These are phyloP conservation scores for Apaloderma vittatum DNA, from an alignment of 2,113 vertebrate genomes.

Conservation along the genomic window DNA sequence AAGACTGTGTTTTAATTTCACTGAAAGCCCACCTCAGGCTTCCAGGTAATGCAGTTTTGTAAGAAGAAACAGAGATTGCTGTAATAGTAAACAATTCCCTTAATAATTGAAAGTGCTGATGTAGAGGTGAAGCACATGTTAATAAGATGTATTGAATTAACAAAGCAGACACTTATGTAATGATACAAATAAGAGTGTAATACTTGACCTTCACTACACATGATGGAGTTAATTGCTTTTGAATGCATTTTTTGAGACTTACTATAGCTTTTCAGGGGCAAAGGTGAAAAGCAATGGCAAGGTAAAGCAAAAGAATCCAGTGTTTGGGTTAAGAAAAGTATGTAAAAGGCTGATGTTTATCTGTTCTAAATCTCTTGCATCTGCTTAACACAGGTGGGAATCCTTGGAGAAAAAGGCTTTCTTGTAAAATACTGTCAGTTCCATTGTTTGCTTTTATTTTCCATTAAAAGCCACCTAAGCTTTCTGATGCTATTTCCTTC, in stretches of 20 bases:
- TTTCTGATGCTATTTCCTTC: not conserved
- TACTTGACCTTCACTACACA: not conserved
- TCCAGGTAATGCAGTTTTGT: not conserved
- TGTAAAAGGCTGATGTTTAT: not conserved
- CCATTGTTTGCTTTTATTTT: not conserved
- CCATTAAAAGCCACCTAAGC: not conserved
- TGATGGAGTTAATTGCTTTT: not conserved
- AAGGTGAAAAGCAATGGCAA: slow-evolving; percentile 27
- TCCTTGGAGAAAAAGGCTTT: not conserved
- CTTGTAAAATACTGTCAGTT: not conserved
- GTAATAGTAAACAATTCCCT: not conserved
- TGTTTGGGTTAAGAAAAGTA: slow-evolving; percentile 17
- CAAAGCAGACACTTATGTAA: not conserved
- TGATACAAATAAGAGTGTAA: not conserved
- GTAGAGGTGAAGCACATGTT: not conserved
- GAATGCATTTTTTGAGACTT: not conserved
- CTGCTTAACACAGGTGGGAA: not conserved
- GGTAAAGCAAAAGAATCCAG: slow-evolving; percentile 7
- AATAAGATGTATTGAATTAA: not conserved
- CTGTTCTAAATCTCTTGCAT: not conserved
- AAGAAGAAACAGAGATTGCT: not conserved
- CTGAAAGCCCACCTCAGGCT: not conserved
- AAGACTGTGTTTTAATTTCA: not conserved
- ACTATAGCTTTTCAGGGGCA: not conserved
- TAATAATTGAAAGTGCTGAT: not conserved